A percentile compares a stretch with the other conserved stretches of the same genome.
phyloP scores from a whole-genome alignment of 2,888 invertebrate genomes.

The Drosophila austrosaltans region DNA sequence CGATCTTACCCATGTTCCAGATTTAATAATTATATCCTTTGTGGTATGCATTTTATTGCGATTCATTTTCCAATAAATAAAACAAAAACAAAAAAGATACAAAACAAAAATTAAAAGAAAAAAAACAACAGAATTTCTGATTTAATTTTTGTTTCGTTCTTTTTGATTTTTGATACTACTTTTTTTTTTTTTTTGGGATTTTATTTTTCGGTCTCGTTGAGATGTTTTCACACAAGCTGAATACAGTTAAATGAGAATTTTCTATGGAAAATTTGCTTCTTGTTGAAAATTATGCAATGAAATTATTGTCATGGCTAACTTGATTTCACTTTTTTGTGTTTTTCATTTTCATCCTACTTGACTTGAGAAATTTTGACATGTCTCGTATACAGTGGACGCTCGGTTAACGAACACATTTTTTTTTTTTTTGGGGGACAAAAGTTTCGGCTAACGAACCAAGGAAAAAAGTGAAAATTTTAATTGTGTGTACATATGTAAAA shows the following conservation, averaged over 20 bases:
- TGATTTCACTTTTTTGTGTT: not conserved
- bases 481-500: too few relatives aligned
- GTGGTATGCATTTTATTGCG: not conserved
- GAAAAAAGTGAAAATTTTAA: too few relatives aligned
- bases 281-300: not conserved
- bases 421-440: too few relatives aligned
- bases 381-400: too few relatives aligned
- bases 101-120: not conserved
- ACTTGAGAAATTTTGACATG: not conserved
- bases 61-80: not conserved
- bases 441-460: too few relatives aligned
- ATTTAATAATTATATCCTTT: not conserved
- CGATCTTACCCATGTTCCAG: not conserved
- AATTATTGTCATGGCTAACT: conserved; percentile 1
- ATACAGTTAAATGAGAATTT: not conserved
- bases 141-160: not conserved
- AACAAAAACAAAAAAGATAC: not conserved
- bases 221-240: not conserved
- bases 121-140: not conserved
- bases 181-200: not conserved
- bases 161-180: not conserved
- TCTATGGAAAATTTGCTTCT: not conserved
- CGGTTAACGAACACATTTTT: too few relatives aligned
- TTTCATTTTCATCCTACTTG: not conserved
- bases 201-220: not conserved